Percentiles rank a stretch among this genome's conserved stretches.
Conservation (phyloP, 2,888 invertebrate genomes). For the Brachypterus glaber region DNA sequence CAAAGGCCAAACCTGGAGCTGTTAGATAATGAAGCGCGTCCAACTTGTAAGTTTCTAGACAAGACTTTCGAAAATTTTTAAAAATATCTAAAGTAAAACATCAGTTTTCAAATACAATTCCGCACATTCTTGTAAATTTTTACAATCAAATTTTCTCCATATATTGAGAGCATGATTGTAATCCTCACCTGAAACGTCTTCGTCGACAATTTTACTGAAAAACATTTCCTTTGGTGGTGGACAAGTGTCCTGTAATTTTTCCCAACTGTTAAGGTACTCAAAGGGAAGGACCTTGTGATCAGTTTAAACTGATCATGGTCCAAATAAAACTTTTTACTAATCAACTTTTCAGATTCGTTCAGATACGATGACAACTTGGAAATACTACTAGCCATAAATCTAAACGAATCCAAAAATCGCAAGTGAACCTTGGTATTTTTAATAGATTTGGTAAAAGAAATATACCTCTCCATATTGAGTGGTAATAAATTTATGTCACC, state of each 20-base stretch:
- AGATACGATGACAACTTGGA: neutral
- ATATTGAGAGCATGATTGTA: too few species aligned
- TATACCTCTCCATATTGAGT: neutral
- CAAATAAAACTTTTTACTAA: neutral
- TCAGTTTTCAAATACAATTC: neutral
- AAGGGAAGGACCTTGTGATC: neutral
- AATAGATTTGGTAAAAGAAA: neutral
- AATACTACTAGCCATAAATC: too few species aligned
- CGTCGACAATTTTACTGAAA: neutral
- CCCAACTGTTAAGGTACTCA: conserved; percentile 1
- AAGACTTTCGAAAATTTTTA: neutral
- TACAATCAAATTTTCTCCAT: neutral
- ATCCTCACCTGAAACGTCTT: too few species aligned
- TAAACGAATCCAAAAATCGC: neutral
- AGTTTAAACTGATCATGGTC: neutral
- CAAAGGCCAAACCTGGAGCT: neutral
- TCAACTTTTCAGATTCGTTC: too few species aligned
- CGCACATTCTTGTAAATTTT: neutral
- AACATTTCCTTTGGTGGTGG: neutral
- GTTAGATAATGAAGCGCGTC: neutral
- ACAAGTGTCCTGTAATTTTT: neutral
- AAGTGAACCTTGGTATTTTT: neutral
- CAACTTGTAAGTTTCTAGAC: neutral
- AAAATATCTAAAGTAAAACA: neutral
- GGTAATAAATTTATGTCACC: neutral